Percentiles rank a stretch among this genome's conserved stretches.
Evolutionary conservation across 2,888 invertebrate species (phyloP).

Genomic region (Suillia variegata): DNA sequence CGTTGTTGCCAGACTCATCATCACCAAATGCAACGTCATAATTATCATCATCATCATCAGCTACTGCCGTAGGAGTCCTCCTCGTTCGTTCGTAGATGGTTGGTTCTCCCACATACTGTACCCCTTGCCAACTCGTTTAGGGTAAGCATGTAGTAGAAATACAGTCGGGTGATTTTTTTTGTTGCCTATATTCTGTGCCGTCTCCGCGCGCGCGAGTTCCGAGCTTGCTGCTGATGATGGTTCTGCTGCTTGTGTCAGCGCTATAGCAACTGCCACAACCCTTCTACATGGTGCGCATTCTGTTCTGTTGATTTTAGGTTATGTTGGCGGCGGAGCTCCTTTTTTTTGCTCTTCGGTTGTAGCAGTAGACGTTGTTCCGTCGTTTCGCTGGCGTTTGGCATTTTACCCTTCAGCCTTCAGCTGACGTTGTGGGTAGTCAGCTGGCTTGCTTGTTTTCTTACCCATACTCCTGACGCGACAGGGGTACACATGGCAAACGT

Average conservation of each 20-base stretch:
- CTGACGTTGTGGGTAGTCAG: too few relatives aligned
- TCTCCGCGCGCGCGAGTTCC: neutral
- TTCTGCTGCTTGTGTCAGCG: neutral
- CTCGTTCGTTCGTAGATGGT: neutral
- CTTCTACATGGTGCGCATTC: slow-evolving; percentile 5
- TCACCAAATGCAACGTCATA: slow-evolving; percentile 1
- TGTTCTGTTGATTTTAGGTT: neutral
- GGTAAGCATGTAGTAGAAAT: neutral
- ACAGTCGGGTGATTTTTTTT: neutral
- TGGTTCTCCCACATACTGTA: neutral
- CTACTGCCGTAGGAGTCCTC: neutral
- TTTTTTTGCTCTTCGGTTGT: neutral
- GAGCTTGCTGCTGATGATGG: neutral
- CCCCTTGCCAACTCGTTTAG: neutral
- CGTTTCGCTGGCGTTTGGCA: slow-evolving; percentile 19
- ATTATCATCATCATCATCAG: neutral
- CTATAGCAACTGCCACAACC: slow-evolving; percentile 13
- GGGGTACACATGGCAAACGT: slow-evolving; percentile 14
- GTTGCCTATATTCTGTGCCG: neutral
- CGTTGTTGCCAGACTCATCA: slow-evolving; percentile 3
- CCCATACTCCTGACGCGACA: neutral
- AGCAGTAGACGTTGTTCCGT: slow-evolving; percentile 17
- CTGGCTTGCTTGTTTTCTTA: neutral
- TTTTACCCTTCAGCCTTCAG: slow-evolving; percentile 8
- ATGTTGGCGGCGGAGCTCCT: neutral